A percentile compares a stretch with the other conserved stretches of the same genome.
Evolutionary conservation across 2,888 invertebrate species (phyloP).

Genomic region (Aquatica leii): DNA sequence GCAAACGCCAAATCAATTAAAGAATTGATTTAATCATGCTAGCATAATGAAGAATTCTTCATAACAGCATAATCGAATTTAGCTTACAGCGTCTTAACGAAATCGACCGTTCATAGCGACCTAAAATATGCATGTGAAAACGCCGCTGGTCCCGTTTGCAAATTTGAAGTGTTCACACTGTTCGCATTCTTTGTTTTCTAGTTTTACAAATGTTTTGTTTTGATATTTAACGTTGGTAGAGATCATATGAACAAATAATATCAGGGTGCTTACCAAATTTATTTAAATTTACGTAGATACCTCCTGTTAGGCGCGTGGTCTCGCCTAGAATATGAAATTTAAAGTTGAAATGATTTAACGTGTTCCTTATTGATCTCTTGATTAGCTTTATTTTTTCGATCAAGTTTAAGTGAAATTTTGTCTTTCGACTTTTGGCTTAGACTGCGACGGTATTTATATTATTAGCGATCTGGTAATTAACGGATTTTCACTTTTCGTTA

Average conservation of each 20-base stretch:
- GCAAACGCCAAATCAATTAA: no score
- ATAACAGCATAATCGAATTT: no score
- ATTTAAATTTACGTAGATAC: not conserved
- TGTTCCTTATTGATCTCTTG: not conserved
- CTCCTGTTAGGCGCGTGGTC: not conserved
- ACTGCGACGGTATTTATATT: no score
- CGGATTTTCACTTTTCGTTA: no score
- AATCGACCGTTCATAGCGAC: no score
- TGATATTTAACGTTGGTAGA: not conserved
- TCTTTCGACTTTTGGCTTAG: not conserved
- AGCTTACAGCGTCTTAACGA: no score
- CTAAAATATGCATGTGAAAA: no score
- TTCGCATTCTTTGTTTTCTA: not conserved
- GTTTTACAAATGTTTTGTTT: not conserved
- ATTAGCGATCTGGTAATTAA: no score
- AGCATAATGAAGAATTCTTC: no score
- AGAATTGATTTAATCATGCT: no score
- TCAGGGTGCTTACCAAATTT: not conserved
- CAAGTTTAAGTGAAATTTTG: not conserved
- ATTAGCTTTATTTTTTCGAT: not conserved
- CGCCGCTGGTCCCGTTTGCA: no score
- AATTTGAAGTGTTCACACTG: not conserved
- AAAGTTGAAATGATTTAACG: not conserved
- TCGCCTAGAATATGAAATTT: not conserved
- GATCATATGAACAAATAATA: not conserved